phyloP scores from a whole-genome alignment of 2,113 vertebrate genomes.

The Pithys albifrons region DNA sequence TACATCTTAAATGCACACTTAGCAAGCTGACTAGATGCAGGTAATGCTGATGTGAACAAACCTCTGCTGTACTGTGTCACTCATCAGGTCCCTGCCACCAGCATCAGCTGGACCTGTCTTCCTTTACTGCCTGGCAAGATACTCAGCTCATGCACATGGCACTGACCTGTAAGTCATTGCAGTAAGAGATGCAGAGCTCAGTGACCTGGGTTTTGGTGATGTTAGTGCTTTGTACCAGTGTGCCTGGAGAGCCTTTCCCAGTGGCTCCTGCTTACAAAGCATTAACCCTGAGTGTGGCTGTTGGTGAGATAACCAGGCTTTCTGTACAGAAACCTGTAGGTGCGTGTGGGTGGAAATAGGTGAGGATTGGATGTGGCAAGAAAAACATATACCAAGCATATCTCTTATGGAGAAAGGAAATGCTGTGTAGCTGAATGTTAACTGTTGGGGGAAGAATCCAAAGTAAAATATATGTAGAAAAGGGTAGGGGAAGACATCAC shows the following conservation, averaged over 20 bases:
- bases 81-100: background rate
- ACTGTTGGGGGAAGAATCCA: background rate
- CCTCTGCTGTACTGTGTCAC: background rate
- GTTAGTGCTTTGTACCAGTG: background rate
- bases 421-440: background rate
- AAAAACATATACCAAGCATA: background rate
- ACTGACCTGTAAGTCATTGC: background rate
- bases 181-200: background rate
- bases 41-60: background rate
- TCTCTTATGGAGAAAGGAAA: background rate
- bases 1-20: too few species aligned
- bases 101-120: background rate
- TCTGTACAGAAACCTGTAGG: background rate
- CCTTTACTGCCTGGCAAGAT: background rate
- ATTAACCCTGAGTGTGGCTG: background rate
- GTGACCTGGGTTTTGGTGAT: background rate
- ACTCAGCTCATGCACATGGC: fast-evolving
- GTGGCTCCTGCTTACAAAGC: background rate
- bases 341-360: background rate
- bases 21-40: background rate
- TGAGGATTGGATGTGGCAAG: background rate
- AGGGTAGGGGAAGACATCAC: background rate
- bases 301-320: background rate
- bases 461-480: background rate
- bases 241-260: background rate